These are phyloP conservation scores for Deladenus siricidicola DNA, from an alignment of 2,888 invertebrate genomes.

Conservation along the genomic window DNA sequence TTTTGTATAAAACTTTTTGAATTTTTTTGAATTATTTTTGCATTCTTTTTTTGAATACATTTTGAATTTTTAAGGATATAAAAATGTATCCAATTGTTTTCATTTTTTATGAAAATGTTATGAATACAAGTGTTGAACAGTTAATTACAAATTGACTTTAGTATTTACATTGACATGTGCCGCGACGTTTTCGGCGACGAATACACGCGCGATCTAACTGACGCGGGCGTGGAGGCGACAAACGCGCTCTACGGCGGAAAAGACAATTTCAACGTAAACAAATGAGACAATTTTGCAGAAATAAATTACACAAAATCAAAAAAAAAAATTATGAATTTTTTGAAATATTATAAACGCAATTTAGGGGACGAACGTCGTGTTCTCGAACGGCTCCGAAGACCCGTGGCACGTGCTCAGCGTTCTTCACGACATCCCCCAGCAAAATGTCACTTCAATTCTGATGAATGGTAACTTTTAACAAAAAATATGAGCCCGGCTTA, in stretches of 20 bases:
- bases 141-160: not conserved
- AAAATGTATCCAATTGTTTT: no score
- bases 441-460: not conserved
- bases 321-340: no score
- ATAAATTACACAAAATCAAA: no score
- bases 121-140: no score
- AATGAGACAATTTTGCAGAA: no score
- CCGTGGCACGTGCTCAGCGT: slow-evolving; percentile 45
- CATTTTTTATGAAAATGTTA: no score
- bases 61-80: no score
- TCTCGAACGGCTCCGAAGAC: slow-evolving; percentile 43
- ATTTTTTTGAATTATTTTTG: no score
- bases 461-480: not conserved
- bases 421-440: not conserved
- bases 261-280: slow-evolving; percentile 24
- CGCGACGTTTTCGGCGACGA: slow-evolving; percentile 31
- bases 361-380: slow-evolving; percentile 36
- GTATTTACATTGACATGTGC: slow-evolving; percentile 37
- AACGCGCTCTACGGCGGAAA: slow-evolving; percentile 18
- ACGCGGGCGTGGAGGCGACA: slow-evolving; percentile 13
- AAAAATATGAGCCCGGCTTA: no score
- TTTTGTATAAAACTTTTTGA: no score
- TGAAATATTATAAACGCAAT: no score
- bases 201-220: slow-evolving; percentile 17
- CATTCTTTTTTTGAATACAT: no score